phyloP scores from a whole-genome alignment of 2,113 vertebrate genomes.

The Neomonachus schauinslandi region DNA sequence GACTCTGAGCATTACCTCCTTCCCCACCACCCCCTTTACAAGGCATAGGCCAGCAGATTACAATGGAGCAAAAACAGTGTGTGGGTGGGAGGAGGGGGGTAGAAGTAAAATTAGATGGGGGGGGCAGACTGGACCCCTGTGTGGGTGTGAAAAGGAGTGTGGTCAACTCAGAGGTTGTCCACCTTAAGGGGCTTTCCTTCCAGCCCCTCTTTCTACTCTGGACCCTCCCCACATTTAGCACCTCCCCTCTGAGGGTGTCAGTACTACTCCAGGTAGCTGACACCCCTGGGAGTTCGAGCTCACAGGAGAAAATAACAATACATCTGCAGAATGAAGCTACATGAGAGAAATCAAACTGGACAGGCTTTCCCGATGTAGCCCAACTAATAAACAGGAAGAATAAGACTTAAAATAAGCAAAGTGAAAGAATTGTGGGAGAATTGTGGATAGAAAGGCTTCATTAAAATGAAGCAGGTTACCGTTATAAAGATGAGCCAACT shows the following conservation, averaged over 20 bases:
- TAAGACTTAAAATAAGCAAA: not conserved
- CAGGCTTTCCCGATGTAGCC: not conserved
- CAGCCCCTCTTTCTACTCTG: not conserved
- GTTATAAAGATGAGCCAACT: not conserved
- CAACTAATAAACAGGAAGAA: not conserved
- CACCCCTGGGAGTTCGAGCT: not conserved
- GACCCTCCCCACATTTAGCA: not conserved
- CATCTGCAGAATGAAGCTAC: not conserved
- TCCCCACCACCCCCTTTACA: accelerated
- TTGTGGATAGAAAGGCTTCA: not conserved
- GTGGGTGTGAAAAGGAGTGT: not conserved
- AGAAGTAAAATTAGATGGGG: not conserved
- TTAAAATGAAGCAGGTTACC: not conserved
- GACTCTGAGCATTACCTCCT: not conserved
- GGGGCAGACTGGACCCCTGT: not conserved
- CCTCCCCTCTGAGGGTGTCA: not conserved
- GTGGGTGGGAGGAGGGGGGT: too few relatives aligned
- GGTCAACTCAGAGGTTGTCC: not conserved
- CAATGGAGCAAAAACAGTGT: not conserved
- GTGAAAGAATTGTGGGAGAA: not conserved
- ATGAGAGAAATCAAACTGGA: not conserved
- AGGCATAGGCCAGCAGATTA: not conserved
- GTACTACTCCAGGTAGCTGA: not conserved
- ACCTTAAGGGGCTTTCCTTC: not conserved
- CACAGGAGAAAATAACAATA: not conserved